phyloP scores from a whole-genome alignment of 2,797 vertebrate genomes.

The Pseudochirops cupreus region DNA sequence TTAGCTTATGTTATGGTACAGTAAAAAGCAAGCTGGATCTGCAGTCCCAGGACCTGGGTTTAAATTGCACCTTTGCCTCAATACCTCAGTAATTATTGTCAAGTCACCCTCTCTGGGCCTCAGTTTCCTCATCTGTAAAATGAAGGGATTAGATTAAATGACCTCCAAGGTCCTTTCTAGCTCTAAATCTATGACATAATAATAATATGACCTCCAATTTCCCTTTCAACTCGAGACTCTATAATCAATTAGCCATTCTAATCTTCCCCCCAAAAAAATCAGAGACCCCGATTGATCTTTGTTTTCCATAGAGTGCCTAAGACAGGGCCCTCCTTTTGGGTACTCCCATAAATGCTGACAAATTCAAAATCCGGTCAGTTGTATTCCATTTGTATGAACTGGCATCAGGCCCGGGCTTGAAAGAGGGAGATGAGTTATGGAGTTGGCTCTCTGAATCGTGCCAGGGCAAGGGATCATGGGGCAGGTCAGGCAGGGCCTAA shows the following conservation, averaged over 20 bases:
- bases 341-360: not conserved
- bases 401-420: not conserved
- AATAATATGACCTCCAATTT: not conserved
- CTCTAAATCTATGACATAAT: not conserved
- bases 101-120: not conserved
- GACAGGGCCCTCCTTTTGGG: not conserved
- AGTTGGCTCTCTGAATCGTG: fast-evolving
- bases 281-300: not conserved
- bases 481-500: not conserved
- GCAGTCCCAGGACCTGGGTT: not conserved
- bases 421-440: not conserved
- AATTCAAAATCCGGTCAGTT: not conserved
- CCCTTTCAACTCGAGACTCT: not conserved
- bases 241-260: not conserved
- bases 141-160: not conserved
- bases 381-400: not conserved
- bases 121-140: constrained; percentile 14
- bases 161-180: not conserved
- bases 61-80: not conserved
- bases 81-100: not conserved
- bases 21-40: not conserved
- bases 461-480: not conserved
- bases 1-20: not conserved
- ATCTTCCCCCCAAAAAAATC: not conserved
- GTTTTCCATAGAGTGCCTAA: not conserved